Evolutionary conservation across 1,140 invertebrate genomes (phyloP).

Genomic region (Drosophila virilis): DNA sequence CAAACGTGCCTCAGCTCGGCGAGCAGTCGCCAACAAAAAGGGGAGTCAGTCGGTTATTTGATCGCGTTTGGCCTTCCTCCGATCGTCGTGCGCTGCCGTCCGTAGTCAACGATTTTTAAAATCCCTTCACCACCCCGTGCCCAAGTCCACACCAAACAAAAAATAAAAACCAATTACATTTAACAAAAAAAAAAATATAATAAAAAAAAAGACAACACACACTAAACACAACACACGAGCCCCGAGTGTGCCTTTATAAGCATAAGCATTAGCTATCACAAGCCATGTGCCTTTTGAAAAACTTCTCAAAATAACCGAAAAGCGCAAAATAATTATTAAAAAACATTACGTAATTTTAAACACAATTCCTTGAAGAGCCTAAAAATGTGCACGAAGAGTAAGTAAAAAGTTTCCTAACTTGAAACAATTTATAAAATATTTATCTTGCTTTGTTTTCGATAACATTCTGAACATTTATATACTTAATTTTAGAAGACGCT

Average conservation of each 20-base stretch:
- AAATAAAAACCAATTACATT: conserved; percentile 27
- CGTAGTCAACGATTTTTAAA: conserved; percentile 81
- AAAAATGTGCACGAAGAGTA: conserved; percentile 63
- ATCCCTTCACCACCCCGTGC: conserved; percentile 65
- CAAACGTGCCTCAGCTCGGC: conserved; percentile 81
- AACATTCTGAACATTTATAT: neutral
- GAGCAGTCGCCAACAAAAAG: conserved; percentile 52
- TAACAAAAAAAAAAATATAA: conserved; percentile 18
- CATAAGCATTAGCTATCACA: conserved; percentile 50
- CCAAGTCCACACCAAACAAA: conserved; percentile 19
- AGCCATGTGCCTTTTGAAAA: conserved; percentile 60
- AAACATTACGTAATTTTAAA: conserved; percentile 39
- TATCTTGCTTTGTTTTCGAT: neutral
- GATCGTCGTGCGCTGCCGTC: conserved; percentile 63
- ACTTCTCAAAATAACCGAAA: conserved; percentile 27
- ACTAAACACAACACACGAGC: conserved; percentile 37
- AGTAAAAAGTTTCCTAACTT: conserved; percentile 40
- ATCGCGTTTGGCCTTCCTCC: conserved; percentile 15
- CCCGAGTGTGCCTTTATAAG: conserved; percentile 72
- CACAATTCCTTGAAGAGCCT: conserved; percentile 38
- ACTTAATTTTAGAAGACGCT: neutral
- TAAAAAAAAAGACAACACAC: too few relatives aligned
- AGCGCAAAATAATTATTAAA: conserved; percentile 11
- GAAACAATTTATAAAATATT: conserved; percentile 5
- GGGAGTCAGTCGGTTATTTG: conserved; percentile 3